Percentiles rank a stretch among this genome's conserved stretches.
Conservation (phyloP, 2,888 invertebrate species). For the Hypsopygia costalis region DNA sequence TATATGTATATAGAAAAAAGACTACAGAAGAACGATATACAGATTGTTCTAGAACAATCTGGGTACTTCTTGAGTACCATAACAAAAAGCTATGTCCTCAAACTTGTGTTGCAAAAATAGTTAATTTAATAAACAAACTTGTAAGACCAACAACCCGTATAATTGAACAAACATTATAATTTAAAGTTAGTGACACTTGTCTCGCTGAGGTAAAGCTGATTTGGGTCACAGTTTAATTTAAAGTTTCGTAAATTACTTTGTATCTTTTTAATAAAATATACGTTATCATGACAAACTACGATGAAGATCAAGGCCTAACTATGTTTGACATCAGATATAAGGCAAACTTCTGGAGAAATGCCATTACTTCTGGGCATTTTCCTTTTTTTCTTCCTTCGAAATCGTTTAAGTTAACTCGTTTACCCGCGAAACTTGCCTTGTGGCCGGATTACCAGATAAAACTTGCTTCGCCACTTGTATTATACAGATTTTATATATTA, state of each 20-base stretch:
- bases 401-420: constrained; percentile 56
- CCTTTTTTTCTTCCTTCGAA: constrained; percentile 38
- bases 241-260: not conserved
- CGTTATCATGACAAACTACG: not conserved
- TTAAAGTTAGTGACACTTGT: too few relatives aligned
- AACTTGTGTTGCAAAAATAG: too few relatives aligned
- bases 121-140: too few relatives aligned
- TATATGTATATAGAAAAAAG: too few relatives aligned
- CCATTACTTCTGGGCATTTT: constrained; percentile 34
- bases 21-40: too few relatives aligned
- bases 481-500: constrained; percentile 18
- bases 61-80: too few relatives aligned
- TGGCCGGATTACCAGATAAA: constrained; percentile 45
- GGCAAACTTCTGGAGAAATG: constrained; percentile 35
- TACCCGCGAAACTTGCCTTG: constrained; percentile 45
- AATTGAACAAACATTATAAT: too few relatives aligned
- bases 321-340: constrained; percentile 27
- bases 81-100: too few relatives aligned
- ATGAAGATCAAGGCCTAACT: not conserved
- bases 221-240: too few relatives aligned
- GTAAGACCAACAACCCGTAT: too few relatives aligned
- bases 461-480: constrained; percentile 37
- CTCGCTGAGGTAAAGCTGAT: too few relatives aligned
- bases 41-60: too few relatives aligned
- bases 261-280: not conserved